Percentiles rank a stretch among this genome's conserved stretches.
Evolutionary conservation across 2,797 vertebrate species (phyloP).

Genomic region (Argyrosomus regius): DNA sequence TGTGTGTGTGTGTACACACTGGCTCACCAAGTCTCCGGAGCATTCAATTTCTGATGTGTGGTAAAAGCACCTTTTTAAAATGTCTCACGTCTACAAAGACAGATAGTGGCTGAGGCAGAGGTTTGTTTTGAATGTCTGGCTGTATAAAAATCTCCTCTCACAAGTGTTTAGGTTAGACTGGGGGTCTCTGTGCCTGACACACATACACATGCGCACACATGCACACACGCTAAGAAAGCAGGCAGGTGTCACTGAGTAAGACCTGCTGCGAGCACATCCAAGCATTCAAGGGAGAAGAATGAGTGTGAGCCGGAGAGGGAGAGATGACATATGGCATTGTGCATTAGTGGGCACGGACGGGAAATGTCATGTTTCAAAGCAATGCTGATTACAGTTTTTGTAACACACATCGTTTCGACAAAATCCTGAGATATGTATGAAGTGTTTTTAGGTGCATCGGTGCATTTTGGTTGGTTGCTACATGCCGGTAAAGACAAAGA

Average conservation of each 20-base stretch:
- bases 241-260: slow-evolving; percentile 72
- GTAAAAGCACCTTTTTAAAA: slow-evolving; percentile 79
- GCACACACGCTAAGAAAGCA: slow-evolving; percentile 46
- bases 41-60: slow-evolving; percentile 54
- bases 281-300: slow-evolving; percentile 37
- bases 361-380: slow-evolving; percentile 73
- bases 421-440: background rate
- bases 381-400: background rate
- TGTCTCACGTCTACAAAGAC: slow-evolving; percentile 62
- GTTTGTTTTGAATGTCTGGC: slow-evolving; percentile 78
- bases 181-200: slow-evolving; percentile 42
- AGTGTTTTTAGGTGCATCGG: background rate
- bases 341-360: slow-evolving; percentile 19
- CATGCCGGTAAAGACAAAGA: background rate
- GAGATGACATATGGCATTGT: slow-evolving; percentile 49
- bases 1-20: slow-evolving; percentile 19
- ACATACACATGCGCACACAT: slow-evolving; percentile 8
- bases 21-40: slow-evolving; percentile 41
- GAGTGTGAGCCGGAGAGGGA: slow-evolving; percentile 35
- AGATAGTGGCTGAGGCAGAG: slow-evolving; percentile 66
- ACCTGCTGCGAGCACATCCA: slow-evolving; percentile 60
- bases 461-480: background rate
- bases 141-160: slow-evolving; percentile 77
- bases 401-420: background rate
- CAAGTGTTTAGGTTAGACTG: slow-evolving; percentile 78